Evolutionary conservation across 2,888 invertebrate genomes (phyloP), one percentile per base, ranked within the genome.

Genomic region (Spialia ferax): DNA sequence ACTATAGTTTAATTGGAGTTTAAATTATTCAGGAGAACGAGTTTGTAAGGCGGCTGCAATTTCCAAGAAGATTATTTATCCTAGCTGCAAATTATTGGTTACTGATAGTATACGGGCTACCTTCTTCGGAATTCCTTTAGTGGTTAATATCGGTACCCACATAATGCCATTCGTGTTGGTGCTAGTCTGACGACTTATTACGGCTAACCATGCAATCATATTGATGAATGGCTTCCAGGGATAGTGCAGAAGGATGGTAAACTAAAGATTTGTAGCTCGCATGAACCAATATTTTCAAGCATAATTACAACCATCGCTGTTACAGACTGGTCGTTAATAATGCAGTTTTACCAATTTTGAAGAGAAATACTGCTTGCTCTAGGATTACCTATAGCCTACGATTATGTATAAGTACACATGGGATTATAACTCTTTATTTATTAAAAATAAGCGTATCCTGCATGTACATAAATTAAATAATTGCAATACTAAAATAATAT

Each of bases 121-220:
- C 42, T 22, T 66, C 18, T 73, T 6, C 79, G 75, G 80, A 70
- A 81, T 81, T 80, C 79, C 75, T 70, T 63, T 69, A 70, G 76
- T 69, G 70, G 76, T 80, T 79, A 81, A 82, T n/a, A n/a, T n/a
- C n/a, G n/a, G 42, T 83, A 82, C 71, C 56, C 45, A 56, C 63
- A 50, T 45, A 63, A 68, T 71, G 69, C 69, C 74, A 71, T 4
- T 38, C 38, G 6, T 42, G 55, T 35, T 57, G 74, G 72, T 70
- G 74, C 69, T 73, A 73, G 70, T 71, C 66, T 69, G 71, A 54
- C 71, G 62, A 76, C 74, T 78, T 76, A 54, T 60, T 63, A 69
- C 67, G 65, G 57, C 71, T 62, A 54, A 54, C 69, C 59, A 35
- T 79, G 74, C 79, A 81, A 83, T 83, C 78, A 80, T 77, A 75